Conservation (phyloP, 2,113 vertebrate species). For the Antechinus stuartii region DNA sequence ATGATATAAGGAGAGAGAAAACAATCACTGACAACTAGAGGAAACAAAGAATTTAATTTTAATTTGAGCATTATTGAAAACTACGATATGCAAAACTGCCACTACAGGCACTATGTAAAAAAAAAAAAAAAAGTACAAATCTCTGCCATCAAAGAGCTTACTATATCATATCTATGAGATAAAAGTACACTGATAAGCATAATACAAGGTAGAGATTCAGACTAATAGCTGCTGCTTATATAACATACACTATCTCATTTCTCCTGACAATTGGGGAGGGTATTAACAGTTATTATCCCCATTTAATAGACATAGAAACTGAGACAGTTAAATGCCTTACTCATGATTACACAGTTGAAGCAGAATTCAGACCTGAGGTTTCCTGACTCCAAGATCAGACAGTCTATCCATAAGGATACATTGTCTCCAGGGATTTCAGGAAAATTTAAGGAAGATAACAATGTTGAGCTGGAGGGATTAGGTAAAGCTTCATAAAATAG, state of each 20-base stretch:
- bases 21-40: background rate
- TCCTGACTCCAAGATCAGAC: conserved; percentile 48
- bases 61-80: background rate
- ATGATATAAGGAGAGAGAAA: background rate
- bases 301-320: conserved; percentile 42
- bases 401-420: conserved; percentile 30
- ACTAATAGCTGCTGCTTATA: background rate
- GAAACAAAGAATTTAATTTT: background rate
- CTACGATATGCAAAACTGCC: background rate
- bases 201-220: background rate
- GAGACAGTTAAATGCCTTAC: conserved; percentile 61
- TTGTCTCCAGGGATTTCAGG: background rate
- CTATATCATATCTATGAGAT: background rate
- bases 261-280: background rate
- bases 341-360: conserved; percentile 69
- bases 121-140: background rate
- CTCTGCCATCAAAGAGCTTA: background rate
- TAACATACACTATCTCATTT: background rate
- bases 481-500: background rate
- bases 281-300: background rate
- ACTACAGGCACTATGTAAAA: background rate
- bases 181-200: background rate
- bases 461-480: background rate
- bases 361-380: conserved; percentile 62
- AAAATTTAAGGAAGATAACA: background rate